Evolutionary conservation across 2,113 vertebrate genomes (phyloP).

Genomic region (Menura novaehollandiae): DNA sequence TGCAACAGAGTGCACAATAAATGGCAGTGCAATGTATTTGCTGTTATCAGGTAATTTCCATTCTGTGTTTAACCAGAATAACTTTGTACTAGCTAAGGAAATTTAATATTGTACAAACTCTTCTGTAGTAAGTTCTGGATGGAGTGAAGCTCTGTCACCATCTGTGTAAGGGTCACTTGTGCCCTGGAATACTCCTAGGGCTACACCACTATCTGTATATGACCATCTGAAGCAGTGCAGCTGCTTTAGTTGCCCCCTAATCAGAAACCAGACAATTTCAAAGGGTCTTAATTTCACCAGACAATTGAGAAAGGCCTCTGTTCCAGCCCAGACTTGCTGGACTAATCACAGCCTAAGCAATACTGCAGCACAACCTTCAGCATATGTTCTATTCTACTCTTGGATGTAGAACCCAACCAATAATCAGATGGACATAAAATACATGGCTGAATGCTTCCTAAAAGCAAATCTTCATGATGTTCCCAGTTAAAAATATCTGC

Average conservation of each 20-base stretch:
- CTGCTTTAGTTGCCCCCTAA: background rate
- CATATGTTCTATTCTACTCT: accelerated
- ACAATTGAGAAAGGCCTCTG: background rate
- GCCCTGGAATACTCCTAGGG: background rate
- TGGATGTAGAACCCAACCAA: background rate
- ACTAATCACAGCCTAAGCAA: background rate
- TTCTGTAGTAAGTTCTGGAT: background rate
- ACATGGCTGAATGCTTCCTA: background rate
- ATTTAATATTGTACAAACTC: accelerated
- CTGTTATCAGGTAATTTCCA: background rate
- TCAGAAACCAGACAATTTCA: background rate
- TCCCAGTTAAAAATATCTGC: background rate
- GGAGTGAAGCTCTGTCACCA: background rate
- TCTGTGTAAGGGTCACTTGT: background rate
- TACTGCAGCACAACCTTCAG: background rate
- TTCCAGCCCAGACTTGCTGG: background rate
- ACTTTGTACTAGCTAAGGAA: background rate
- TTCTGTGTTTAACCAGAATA: background rate
- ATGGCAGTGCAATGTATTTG: background rate
- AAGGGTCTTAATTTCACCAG: background rate
- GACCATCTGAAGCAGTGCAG: background rate
- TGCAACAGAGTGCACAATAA: background rate
- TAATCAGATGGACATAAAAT: background rate
- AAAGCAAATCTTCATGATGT: background rate
- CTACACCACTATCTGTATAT: accelerated